Percentiles rank a stretch among this genome's conserved stretches.
phyloP scores from a whole-genome alignment of 2,888 invertebrate genomes.

The Ceriagrion tenellum region DNA sequence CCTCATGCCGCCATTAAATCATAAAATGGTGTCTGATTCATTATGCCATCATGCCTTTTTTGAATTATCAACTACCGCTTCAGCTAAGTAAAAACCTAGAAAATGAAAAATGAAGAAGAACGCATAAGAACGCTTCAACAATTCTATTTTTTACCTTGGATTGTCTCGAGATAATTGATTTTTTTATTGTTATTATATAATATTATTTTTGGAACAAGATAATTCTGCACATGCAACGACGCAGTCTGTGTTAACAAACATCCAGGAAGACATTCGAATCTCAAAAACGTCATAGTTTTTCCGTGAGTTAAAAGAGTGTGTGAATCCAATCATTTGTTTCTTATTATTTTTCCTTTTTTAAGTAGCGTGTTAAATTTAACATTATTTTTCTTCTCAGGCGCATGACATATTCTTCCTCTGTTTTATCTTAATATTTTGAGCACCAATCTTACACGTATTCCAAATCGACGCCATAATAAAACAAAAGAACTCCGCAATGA shows the following conservation, averaged over 20 bases:
- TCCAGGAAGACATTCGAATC: constrained; percentile 68
- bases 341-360: neutral
- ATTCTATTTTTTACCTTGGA: constrained; percentile 66
- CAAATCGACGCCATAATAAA: constrained; percentile 37
- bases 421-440: constrained; percentile 63
- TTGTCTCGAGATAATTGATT: constrained; percentile 67
- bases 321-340: constrained; percentile 48
- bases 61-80: constrained; percentile 60
- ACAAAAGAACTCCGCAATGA: constrained; percentile 36
- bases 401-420: constrained; percentile 39
- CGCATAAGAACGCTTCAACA: constrained; percentile 65
- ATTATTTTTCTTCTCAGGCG: constrained; percentile 58
- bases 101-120: constrained; percentile 62
- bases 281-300: constrained; percentile 65
- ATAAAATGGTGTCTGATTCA: constrained; percentile 18
- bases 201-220: constrained; percentile 68
- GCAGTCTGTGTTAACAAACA: constrained; percentile 64
- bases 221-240: constrained; percentile 65
- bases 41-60: constrained; percentile 56
- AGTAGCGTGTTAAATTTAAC: constrained; percentile 33
- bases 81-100: constrained; percentile 57
- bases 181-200: constrained; percentile 67
- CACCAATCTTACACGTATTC: constrained; percentile 55
- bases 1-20: neutral
- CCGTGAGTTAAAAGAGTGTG: constrained; percentile 61